Conservation (phyloP, 64 coral and sea anemone species). For the Pocillopora verrucosa region DNA sequence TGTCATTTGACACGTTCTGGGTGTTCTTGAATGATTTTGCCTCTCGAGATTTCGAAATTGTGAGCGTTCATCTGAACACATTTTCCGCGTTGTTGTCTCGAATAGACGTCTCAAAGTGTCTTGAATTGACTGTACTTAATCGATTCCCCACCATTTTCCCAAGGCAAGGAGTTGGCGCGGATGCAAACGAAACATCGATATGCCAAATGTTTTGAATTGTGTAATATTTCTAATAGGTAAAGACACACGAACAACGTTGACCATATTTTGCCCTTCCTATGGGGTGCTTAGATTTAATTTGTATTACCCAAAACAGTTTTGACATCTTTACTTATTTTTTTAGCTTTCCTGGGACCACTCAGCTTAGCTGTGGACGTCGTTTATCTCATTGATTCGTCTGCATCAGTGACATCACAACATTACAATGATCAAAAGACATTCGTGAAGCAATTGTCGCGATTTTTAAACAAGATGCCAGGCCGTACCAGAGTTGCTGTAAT, state of each 20-base stretch:
- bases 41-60: not conserved
- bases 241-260: not conserved
- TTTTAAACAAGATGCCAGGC: conserved; percentile 50
- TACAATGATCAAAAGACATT: conserved; percentile 52
- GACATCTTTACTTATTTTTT: not conserved
- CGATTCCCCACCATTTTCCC: not conserved
- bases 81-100: not conserved
- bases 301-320: too few species aligned
- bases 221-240: conserved; percentile 30
- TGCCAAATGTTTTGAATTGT: conserved; percentile 8
- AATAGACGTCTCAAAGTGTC: not conserved
- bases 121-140: not conserved
- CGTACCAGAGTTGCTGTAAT: conserved; percentile 52
- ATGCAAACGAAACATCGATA: not conserved
- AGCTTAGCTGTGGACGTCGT: conserved; percentile 52
- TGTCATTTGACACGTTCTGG: not conserved
- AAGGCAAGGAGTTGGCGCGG: not conserved
- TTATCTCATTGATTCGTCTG: conserved; percentile 63
- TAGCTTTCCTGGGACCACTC: not conserved
- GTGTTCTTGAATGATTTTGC: not conserved
- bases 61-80: not conserved
- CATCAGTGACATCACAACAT: conserved; percentile 40
- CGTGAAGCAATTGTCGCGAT: conserved; percentile 15
- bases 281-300: too few species aligned
- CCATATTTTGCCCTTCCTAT: too few species aligned